Conservation (phyloP, 2,888 invertebrate species). For the Andrena haemorrhoa region DNA sequence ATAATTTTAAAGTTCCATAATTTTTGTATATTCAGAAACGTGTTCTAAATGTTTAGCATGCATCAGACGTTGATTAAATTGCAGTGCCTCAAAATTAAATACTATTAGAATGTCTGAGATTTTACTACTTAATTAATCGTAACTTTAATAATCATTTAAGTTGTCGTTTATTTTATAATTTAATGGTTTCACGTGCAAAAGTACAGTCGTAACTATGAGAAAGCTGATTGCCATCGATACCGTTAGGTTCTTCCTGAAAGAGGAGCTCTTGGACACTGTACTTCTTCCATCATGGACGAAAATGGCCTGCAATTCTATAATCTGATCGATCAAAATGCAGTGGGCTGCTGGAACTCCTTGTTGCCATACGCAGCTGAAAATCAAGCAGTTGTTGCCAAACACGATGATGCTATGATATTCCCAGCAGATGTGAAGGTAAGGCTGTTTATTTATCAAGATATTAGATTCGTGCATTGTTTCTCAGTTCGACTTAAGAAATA, state of each 20-base stretch:
- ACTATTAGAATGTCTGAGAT: too few species aligned
- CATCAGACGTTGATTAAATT: too few species aligned
- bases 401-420: constrained; percentile 91
- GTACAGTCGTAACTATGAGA: background rate
- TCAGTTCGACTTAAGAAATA: background rate
- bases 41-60: too few species aligned
- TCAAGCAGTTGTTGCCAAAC: constrained; percentile 90
- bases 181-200: background rate
- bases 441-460: background rate
- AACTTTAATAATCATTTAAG: too few species aligned
- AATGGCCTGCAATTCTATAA: constrained; percentile 91
- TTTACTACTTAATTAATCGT: too few species aligned
- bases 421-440: constrained; percentile 92
- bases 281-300: constrained; percentile 91
- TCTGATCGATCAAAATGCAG: constrained; percentile 92
- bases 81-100: too few species aligned
- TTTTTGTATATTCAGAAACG: too few species aligned
- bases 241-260: constrained; percentile 87
- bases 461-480: background rate
- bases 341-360: constrained; percentile 93
- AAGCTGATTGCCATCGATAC: background rate
- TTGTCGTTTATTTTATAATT: too few species aligned
- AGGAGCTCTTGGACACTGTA: constrained; percentile 89
- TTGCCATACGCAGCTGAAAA: constrained; percentile 89
- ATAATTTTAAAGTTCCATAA: too few species aligned